phyloP scores from a whole-genome alignment of 2,113 vertebrate genomes.

The Oreochromis spilurus region DNA sequence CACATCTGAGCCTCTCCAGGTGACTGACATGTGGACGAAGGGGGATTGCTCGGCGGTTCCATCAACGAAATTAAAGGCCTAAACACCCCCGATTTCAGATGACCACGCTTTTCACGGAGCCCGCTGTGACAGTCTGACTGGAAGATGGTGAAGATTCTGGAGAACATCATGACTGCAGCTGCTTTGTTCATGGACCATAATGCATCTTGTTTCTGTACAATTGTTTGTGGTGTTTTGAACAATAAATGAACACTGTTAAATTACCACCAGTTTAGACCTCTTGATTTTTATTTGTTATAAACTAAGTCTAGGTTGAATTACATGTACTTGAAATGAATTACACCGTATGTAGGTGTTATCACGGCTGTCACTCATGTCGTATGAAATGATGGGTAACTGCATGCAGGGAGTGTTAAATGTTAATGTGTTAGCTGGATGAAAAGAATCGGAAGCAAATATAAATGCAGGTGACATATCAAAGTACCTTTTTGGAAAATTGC shows the following conservation, averaged over 20 bases:
- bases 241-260: slow-evolving; percentile 56
- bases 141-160: slow-evolving; percentile 21
- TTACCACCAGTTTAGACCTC: background rate
- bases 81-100: background rate
- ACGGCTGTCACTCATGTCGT: background rate
- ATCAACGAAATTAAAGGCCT: background rate
- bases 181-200: slow-evolving; percentile 49
- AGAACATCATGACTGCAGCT: slow-evolving; percentile 33
- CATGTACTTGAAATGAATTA: background rate
- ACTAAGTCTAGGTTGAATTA: background rate
- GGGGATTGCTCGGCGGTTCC: background rate
- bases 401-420: background rate
- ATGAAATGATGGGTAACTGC: background rate
- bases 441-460: background rate
- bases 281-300: background rate
- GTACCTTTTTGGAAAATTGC: background rate
- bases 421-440: background rate
- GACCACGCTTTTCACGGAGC: background rate
- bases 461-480: background rate
- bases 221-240: slow-evolving; percentile 45
- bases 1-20: background rate
- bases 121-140: background rate
- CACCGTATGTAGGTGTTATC: background rate
- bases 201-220: slow-evolving; percentile 24
- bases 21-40: background rate